A percentile compares a stretch with the other conserved stretches of the same genome.
Conservation (phyloP, 2,797 vertebrate species). For the Acanthis flammea region DNA sequence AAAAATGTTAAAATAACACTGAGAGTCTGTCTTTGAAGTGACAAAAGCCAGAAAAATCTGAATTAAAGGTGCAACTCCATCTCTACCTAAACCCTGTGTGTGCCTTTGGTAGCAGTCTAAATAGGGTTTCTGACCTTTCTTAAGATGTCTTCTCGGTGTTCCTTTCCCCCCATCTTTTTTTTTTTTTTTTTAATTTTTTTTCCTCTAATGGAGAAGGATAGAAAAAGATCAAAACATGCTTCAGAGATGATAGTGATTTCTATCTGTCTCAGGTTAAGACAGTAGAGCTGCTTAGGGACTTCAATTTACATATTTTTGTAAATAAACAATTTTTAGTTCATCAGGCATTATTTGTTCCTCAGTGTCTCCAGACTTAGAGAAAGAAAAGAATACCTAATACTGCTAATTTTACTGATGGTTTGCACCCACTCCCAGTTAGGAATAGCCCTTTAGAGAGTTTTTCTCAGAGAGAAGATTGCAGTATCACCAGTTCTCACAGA, state of each 20-base stretch:
- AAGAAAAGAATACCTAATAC: background rate
- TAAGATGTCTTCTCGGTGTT: background rate
- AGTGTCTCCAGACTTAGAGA: background rate
- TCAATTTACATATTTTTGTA: background rate
- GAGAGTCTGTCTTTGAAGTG: conserved; percentile 65
- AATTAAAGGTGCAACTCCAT: conserved; percentile 46
- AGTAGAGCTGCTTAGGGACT: background rate
- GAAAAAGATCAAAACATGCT: background rate
- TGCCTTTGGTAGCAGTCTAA: background rate
- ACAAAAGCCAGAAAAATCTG: conserved; percentile 73
- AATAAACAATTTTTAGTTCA: background rate
- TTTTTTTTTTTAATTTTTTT: background rate
- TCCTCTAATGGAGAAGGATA: background rate
- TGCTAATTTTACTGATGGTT: background rate
- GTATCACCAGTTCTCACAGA: background rate
- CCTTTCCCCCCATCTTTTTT: fast-evolving
- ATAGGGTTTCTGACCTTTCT: conserved; percentile 34
- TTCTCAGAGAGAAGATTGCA: background rate
- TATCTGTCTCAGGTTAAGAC: background rate
- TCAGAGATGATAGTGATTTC: background rate
- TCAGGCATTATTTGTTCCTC: background rate
- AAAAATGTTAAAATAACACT: conserved; percentile 77
- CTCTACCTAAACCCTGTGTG: conserved; percentile 7
- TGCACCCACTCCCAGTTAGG: background rate
- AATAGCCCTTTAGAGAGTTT: background rate